These are phyloP conservation scores for Himalopsyche phryganea DNA, from an alignment of 1,140 invertebrate species.

Conservation along the genomic window DNA sequence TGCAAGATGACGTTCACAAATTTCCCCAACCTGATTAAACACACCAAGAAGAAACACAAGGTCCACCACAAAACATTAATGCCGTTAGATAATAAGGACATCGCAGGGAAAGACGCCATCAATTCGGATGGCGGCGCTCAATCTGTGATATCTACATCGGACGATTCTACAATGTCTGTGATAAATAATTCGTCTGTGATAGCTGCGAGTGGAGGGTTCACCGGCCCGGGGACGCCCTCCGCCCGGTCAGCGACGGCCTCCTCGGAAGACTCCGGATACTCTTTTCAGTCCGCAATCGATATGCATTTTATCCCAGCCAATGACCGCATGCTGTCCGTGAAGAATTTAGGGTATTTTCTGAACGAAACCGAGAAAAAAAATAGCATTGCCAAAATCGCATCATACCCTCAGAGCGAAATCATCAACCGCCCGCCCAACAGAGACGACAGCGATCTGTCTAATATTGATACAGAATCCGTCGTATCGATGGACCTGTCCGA, in stretches of 20 bases:
- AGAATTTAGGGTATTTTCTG: too few relatives aligned
- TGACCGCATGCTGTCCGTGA: too few relatives aligned
- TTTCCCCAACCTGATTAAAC: conserved; percentile 58
- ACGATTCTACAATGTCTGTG: conserved; percentile 16
- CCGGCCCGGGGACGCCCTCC: conserved; percentile 2
- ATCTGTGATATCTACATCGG: conserved; percentile 21
- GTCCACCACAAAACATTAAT: conserved; percentile 53
- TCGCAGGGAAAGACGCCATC: background rate
- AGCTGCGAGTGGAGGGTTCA: conserved; percentile 1
- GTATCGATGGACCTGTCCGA: background rate
- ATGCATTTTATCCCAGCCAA: too few relatives aligned
- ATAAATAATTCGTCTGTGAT: conserved; percentile 16
- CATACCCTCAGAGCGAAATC: conserved; percentile 8
- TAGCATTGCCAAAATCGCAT: too few relatives aligned
- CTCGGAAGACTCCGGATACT: background rate
- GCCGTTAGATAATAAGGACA: conserved; percentile 32
- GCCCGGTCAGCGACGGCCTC: background rate
- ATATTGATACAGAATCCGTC: background rate
- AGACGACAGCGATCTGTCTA: background rate
- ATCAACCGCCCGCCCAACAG: too few relatives aligned
- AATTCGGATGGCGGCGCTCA: background rate
- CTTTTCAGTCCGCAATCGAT: background rate
- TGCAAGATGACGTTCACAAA: conserved; percentile 56
- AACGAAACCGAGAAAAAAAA: too few relatives aligned
- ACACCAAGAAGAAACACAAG: conserved; percentile 53